Evolutionary conservation across 2,797 vertebrate species (phyloP), one percentile per base, ranked within the genome.

Genomic region (Enteromius argenteus): DNA sequence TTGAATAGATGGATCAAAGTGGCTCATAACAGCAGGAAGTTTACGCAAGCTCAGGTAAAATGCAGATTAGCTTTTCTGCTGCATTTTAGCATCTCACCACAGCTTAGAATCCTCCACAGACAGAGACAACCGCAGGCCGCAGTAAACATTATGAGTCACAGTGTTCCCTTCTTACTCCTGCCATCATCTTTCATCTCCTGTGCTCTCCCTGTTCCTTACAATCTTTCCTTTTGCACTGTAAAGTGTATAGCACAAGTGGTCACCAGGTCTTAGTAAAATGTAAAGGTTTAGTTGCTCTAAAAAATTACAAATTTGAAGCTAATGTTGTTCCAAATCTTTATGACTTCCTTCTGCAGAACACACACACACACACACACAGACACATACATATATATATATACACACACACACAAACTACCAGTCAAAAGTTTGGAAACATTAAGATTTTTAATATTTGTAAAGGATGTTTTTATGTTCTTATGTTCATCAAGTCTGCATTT

Each of bases 131-230:
- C 35, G 32, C 60, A 67, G 66, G 15, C 78, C 62, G 10, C 62
- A 15, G n/a, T 75, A 53, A 81, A 82, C 71, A 7, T 84, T 78
- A 80, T 88, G 87, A 90, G 84, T 89, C 89, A 88, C 56, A n/a
- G 69, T 35, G 73, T 30, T 85, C 27, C 74, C 75, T 67, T 75
- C 27, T 35, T 17, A n/a, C 11, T 76, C 49, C 67, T 62, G 69
- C 27, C 35, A 23, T 64, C 23, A 42, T 56, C 39, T 58, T 74
- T 69, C 62, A 11, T n/a, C 32, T 75, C 27, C 19, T 77, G 27
- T 58, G 72, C 10, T 67, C 42, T 51, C n/a, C 56, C 21, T n/a
- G 17, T 71, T 27, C 11, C 17, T 42, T 13, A 58, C 9, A 3
- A 49, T 19, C 27, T 30, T 73, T 49, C 69, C 15, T 30, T 27